A percentile compares a stretch with the other conserved stretches of the same genome.
These are phyloP conservation scores for Harpalus rufipes DNA, from an alignment of 2,888 invertebrate species.

Conservation along the genomic window DNA sequence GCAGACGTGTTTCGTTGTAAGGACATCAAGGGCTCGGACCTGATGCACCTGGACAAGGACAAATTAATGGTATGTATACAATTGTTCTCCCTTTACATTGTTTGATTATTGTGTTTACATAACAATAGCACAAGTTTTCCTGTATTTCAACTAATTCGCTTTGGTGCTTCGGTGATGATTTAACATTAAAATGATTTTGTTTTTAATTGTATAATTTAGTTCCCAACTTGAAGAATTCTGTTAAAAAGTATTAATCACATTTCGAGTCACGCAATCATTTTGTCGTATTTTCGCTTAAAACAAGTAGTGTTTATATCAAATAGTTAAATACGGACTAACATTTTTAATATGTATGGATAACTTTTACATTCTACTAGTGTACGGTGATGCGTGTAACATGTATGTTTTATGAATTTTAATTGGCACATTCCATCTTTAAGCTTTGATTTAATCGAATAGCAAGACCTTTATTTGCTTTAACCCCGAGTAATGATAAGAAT, in stretches of 20 bases:
- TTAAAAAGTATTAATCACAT: not conserved
- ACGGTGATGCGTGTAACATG: constrained; percentile 43
- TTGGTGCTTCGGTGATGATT: constrained; percentile 40
- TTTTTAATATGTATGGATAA: constrained; percentile 13
- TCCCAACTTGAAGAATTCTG: not conserved
- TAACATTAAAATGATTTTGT: not conserved
- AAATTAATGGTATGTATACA: constrained; percentile 81
- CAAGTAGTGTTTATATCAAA: constrained; percentile 24
- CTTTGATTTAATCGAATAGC: constrained; percentile 48
- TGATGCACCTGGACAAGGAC: constrained; percentile 83
- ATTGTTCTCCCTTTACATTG: constrained; percentile 39
- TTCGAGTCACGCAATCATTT: constrained; percentile 19
- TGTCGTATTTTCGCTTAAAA: constrained; percentile 38
- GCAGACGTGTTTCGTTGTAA: constrained; percentile 85
- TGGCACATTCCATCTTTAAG: constrained; percentile 53
- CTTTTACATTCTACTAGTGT: constrained; percentile 49
- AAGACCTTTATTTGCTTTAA: constrained; percentile 49
- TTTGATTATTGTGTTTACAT: constrained; percentile 30
- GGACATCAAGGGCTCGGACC: constrained; percentile 84
- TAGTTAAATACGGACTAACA: constrained; percentile 32
- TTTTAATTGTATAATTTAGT: constrained; percentile 1
- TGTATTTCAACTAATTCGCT: constrained; percentile 10
- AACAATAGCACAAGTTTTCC: constrained; percentile 26
- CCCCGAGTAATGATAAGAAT: constrained; percentile 38
- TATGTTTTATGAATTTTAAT: constrained; percentile 54